Base-by-base conservation (phyloP, 2,113 vertebrate species). In the Bubo bubo region DNA sequence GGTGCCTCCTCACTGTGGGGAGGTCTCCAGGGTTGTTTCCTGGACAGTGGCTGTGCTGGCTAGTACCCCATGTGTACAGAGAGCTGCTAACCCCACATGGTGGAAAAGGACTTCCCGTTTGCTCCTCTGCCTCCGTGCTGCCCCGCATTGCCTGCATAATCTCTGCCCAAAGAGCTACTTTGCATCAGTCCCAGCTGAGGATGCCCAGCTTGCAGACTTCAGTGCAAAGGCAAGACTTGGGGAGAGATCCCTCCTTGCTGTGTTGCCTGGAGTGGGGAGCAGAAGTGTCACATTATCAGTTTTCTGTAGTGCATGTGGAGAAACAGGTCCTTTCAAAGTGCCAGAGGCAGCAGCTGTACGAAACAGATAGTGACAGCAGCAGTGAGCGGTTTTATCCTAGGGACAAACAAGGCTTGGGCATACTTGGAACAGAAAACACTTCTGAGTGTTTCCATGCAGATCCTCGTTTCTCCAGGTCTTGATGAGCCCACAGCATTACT, bases 251-350 rank as follows among this genome's bases (percentile, higher is more conserved):
- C 12, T 41, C 35, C 56, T 71, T 13, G 34, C 68, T 30, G 50
- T 20, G 39, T 5, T n/a, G 47, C 56, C 37, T 2, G 3, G 53
- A 23, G 11, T 0, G 22, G 30, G 32, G 80, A 28, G 32, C 52
- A 62, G 39, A 23, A 24, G 28, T 4, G 50, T 5, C 4, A 1
- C 6, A 0, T 55, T 55, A 2, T 17, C 64, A 1, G 39, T 14
- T 27, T 6, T 15, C 43, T 12, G 24, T 0, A 7, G 32, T 1
- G 41, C 21, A 0, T 1, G 37, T 6, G 8, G 64, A 72, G 39
- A 28, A 79, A n/a, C 2, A 4, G 53, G 35, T 66, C 81, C 81
- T 35, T 14, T 5, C 24, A 2, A 16, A 6, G 55, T 8, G 21
- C 68, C 49, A 16, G 63, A 14, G 79, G 68, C 41, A 37, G 64